Conservation (phyloP, 2,113 vertebrate species). For the Cynoglossus semilaevis region DNA sequence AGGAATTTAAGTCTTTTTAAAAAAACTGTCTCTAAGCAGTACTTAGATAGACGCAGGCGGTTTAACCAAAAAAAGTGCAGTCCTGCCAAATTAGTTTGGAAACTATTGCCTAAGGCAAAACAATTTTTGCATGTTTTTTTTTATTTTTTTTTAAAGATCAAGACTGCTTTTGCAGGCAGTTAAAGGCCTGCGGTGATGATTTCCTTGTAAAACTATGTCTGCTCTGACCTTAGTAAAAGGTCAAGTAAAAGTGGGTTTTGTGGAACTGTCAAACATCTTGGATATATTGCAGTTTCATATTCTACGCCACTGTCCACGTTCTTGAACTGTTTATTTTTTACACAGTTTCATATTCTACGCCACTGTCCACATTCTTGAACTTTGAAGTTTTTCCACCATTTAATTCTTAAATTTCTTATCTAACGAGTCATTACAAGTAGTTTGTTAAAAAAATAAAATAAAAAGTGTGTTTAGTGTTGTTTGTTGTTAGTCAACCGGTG, state of each 20-base stretch:
- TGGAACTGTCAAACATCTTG: conserved; percentile 37
- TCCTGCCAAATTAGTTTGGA: too few species aligned
- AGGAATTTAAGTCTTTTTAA: too few species aligned
- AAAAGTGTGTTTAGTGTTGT: conserved; percentile 11
- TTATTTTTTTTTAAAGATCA: not conserved
- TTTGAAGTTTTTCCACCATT: too few species aligned
- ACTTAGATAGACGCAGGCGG: too few species aligned
- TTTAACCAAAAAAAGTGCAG: too few species aligned
- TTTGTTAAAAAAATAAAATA: not conserved
- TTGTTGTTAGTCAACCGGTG: conserved; percentile 6
- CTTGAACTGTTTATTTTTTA: too few species aligned
- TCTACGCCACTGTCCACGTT: too few species aligned
- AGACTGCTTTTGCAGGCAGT: conserved; percentile 16
- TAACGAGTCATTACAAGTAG: conserved; percentile 29
- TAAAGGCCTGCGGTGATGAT: conserved; percentile 34
- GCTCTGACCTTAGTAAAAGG: not conserved
- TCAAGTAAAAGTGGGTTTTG: conserved; percentile 50
- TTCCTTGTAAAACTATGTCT: conserved; percentile 45
- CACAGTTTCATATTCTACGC: conserved; percentile 33
- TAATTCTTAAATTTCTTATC: conserved; percentile 28
- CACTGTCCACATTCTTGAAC: too few species aligned
- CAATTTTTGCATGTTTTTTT: too few species aligned
- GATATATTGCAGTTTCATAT: conserved; percentile 45
- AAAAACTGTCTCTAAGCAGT: too few species aligned
- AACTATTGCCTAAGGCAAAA: too few species aligned